Percentiles rank a stretch among this genome's conserved stretches.
These are phyloP conservation scores for Biston betularia DNA, from an alignment of 2,888 invertebrate genomes.

Conservation along the genomic window DNA sequence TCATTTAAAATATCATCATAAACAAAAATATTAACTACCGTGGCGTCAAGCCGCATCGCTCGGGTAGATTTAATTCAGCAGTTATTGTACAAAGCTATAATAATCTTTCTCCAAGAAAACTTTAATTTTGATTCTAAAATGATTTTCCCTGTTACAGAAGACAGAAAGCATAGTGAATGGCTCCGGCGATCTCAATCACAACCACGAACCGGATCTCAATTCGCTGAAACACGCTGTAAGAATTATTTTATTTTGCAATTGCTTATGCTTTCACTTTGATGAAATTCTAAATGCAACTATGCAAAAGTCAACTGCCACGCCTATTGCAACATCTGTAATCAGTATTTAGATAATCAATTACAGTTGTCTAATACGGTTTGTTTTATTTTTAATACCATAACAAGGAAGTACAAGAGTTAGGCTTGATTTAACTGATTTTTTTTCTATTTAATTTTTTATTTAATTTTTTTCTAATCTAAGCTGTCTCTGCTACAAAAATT, in stretches of 20 bases:
- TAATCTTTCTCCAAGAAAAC: no score
- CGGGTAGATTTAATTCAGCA: no score
- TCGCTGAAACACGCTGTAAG: conserved; percentile 60
- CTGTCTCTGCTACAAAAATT: no score
- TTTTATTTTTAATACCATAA: neutral
- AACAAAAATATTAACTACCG: no score
- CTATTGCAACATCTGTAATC: neutral
- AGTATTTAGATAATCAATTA: conserved; percentile 5
- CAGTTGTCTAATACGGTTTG: neutral
- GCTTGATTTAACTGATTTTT: neutral
- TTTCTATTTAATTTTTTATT: neutral
- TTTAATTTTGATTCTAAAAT: neutral
- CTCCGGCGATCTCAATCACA: conserved; percentile 80
- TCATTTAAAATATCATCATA: no score
- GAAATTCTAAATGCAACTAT: conserved; percentile 5
- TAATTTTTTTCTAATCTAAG: no score
- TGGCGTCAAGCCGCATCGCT: no score
- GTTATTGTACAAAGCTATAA: no score
- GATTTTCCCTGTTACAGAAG: conserved; percentile 60
- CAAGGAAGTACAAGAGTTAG: neutral
- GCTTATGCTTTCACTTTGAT: conserved; percentile 11
- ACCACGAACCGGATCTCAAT: conserved; percentile 72
- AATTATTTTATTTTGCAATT: conserved; percentile 8
- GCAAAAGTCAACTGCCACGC: conserved; percentile 1
- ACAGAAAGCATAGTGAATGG: conserved; percentile 70